A percentile compares a stretch with the other conserved stretches of the same genome.
phyloP scores from a whole-genome alignment of 2,113 vertebrate species.

The Empidonax alnorum region DNA sequence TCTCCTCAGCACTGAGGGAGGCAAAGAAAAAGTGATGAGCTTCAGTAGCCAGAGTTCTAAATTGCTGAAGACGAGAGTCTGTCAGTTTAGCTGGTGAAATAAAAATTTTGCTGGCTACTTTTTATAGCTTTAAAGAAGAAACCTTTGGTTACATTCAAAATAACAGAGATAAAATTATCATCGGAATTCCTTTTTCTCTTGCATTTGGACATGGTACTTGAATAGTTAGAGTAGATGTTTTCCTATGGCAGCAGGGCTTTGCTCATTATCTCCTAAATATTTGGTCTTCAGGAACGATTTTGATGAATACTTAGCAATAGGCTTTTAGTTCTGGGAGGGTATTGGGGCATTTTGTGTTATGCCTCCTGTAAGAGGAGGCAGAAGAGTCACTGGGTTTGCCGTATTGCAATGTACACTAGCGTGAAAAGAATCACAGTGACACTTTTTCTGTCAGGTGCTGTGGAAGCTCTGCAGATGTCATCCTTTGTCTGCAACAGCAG shows the following conservation, averaged over 20 bases:
- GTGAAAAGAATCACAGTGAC: neutral
- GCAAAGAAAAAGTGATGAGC: constrained; percentile 60
- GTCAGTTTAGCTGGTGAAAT: constrained; percentile 60
- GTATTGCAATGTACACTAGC: rapidly evolving
- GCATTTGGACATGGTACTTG: neutral
- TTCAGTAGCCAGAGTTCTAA: constrained; percentile 59
- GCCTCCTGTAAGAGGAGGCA: neutral
- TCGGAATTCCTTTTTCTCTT: constrained; percentile 19
- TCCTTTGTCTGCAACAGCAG: constrained; percentile 4
- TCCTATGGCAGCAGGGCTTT: neutral
- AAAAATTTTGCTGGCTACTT: constrained; percentile 35
- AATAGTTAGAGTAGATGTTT: constrained; percentile 37
- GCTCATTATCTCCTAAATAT: neutral
- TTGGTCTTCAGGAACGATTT: neutral
- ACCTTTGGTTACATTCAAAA: constrained; percentile 11
- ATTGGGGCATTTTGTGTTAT: neutral
- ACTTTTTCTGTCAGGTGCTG: neutral
- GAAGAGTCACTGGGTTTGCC: neutral
- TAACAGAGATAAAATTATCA: constrained; percentile 46
- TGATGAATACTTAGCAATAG: neutral
- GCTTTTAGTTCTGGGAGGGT: neutral
- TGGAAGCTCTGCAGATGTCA: neutral
- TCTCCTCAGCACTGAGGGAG: constrained; percentile 32
- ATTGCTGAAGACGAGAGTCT: constrained; percentile 50
- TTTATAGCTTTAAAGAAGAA: constrained; percentile 37